Evolutionary conservation across 2,888 invertebrate species (phyloP).

Genomic region (Oxycera nigricornis): DNA sequence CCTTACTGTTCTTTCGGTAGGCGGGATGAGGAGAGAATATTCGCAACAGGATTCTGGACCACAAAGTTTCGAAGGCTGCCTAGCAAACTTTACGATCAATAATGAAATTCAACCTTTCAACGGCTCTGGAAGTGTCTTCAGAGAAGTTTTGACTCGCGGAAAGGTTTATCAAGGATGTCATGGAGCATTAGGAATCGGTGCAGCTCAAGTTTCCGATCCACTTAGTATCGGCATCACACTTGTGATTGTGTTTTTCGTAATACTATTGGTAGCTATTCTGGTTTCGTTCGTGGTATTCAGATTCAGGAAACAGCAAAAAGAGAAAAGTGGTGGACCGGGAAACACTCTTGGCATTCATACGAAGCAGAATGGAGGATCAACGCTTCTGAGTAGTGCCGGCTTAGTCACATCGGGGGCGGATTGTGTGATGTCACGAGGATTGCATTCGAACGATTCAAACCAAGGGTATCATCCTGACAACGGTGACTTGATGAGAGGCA

Average conservation of each 20-base stretch:
- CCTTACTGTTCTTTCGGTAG: slow-evolving; percentile 79
- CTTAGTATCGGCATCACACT: slow-evolving; percentile 91
- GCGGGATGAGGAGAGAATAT: slow-evolving; percentile 74
- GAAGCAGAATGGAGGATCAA: slow-evolving; percentile 78
- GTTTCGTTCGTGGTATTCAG: slow-evolving; percentile 93
- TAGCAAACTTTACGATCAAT: slow-evolving; percentile 88
- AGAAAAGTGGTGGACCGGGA: slow-evolving; percentile 75
- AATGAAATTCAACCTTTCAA: slow-evolving; percentile 89
- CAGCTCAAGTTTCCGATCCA: slow-evolving; percentile 82
- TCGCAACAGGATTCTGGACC: slow-evolving; percentile 64
- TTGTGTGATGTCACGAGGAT: slow-evolving; percentile 71
- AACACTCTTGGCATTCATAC: slow-evolving; percentile 75
- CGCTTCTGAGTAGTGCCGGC: slow-evolving; percentile 74
- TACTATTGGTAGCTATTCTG: slow-evolving; percentile 85
- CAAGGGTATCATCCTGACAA: slow-evolving; percentile 76
- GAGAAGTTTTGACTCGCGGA: slow-evolving; percentile 73
- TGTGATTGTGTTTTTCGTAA: slow-evolving; percentile 92
- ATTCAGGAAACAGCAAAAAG: slow-evolving; percentile 84
- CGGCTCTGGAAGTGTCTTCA: slow-evolving; percentile 84
- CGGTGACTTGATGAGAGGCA: slow-evolving; percentile 77
- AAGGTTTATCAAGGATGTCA: slow-evolving; percentile 79
- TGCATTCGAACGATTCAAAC: slow-evolving; percentile 74
- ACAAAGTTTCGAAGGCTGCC: slow-evolving; percentile 84
- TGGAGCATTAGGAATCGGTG: slow-evolving; percentile 76
- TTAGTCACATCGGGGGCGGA: slow-evolving; percentile 73